These are phyloP conservation scores for Venturia canescens DNA, from an alignment of 1,140 invertebrate species.

Conservation along the genomic window DNA sequence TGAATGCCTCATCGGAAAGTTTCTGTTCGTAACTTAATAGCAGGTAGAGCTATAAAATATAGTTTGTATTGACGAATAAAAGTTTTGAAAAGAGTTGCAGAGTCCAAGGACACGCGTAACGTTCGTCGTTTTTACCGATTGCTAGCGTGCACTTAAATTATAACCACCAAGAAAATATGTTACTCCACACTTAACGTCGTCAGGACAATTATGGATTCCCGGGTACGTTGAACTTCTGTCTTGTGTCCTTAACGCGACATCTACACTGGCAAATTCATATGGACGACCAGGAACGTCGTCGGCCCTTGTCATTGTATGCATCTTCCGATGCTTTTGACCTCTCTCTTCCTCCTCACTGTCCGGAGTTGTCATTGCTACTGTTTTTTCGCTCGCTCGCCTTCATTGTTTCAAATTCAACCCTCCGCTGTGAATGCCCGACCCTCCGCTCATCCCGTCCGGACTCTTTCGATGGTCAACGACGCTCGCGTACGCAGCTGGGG, in stretches of 20 bases:
- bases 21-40: background rate
- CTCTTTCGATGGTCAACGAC: constrained; percentile 51
- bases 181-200: too few relatives aligned
- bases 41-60: background rate
- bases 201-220: background rate
- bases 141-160: background rate
- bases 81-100: background rate
- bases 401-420: constrained; percentile 3
- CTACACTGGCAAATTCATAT: background rate
- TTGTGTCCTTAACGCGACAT: too few relatives aligned
- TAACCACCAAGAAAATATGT: too few relatives aligned
- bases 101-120: background rate
- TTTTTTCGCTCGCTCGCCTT: background rate
- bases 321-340: background rate
- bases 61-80: background rate
- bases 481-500: constrained; percentile 39
- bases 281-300: background rate
- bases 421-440: background rate
- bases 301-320: constrained; percentile 12
- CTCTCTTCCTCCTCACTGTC: background rate
- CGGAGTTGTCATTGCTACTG: background rate
- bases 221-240: background rate
- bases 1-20: background rate
- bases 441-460: constrained; percentile 38
- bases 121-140: background rate